Evolutionary conservation across 2,888 invertebrate genomes (phyloP), one percentile per base, ranked within the genome.

Genomic region (Ceramica pisi): DNA sequence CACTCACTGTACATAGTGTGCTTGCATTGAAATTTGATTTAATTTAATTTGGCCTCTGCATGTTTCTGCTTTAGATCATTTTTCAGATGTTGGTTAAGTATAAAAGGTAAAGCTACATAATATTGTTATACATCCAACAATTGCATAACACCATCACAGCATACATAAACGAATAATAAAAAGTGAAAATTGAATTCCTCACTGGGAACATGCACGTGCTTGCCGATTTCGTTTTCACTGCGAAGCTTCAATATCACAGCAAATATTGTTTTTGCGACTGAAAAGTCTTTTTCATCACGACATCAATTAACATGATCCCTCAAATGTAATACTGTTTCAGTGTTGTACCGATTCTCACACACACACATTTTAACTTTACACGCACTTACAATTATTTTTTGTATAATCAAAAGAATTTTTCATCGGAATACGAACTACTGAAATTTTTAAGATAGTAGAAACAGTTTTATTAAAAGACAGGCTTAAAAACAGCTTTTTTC

Each of bases 161-260:
- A 81, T 85, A 87, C 70, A 81, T 81, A 78, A 80, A 86, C 78
- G 78, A 75, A 85, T 75, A 77, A 80, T 60, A 56, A 75, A 80
- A 82, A 78, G n/a, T 81, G 53, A 71, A 80, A 84, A 88, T 84
- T 85, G 67, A 81, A 85, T 87, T 86, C 73, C 80, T 83, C 78
- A 83, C 68, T 84, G 82, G 79, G 76, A 87, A 86, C 78, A 83
- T 92, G 92, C 92, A 93, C 92, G 91, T 90, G 91, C 90, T 91
- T 92, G 86, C 81, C 75, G 83, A 91, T 87, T 89, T 86, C 83
- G 85, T 88, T 89, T 86, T 86, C 80, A 89, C 88, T 87, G 82
- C 83, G 84, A 88, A 73, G 89, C 90, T 92, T 91, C 79, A 78
- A 87, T 82, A 87, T 87, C 87, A 88, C 85, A 87, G 84, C 85